Evolutionary conservation across 2,888 invertebrate species (phyloP).

Genomic region (Entomobrya multifasciata): DNA sequence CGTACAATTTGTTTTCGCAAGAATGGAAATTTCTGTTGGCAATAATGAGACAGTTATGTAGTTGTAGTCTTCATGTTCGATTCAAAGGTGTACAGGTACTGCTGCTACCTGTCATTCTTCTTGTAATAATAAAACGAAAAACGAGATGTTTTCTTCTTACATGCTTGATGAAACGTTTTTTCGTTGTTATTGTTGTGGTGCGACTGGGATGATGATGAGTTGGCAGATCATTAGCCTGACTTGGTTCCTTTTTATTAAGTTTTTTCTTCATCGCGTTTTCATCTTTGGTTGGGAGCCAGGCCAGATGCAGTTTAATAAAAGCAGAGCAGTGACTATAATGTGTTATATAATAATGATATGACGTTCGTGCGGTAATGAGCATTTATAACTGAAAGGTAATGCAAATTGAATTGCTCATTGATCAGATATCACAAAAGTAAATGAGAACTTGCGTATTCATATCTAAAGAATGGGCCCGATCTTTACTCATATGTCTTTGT

Average conservation of each 20-base stretch:
- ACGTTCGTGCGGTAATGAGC: not conserved
- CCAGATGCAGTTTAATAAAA: not conserved
- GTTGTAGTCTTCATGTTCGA: not conserved
- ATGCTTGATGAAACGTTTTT: conserved; percentile 8
- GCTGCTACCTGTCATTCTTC: conserved; percentile 17
- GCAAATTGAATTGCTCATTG: too few relatives aligned
- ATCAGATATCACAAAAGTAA: too few relatives aligned
- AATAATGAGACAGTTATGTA: not conserved
- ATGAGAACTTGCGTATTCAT: not conserved
- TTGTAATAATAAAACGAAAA: not conserved
- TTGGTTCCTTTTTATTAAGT: conserved; percentile 10
- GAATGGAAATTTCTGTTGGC: conserved; percentile 29
- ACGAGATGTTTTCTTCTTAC: not conserved
- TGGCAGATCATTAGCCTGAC: conserved; percentile 39
- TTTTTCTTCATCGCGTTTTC: not conserved
- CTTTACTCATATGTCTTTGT: too few relatives aligned
- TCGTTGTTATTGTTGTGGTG: conserved; percentile 16
- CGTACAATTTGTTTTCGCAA: not conserved
- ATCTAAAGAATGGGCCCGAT: too few relatives aligned
- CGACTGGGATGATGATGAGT: not conserved
- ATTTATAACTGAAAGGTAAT: not conserved
- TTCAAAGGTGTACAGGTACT: too few relatives aligned
- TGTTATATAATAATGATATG: not conserved
- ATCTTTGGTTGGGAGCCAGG: not conserved
- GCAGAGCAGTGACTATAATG: not conserved